These are phyloP conservation scores for Pogonus chalceus DNA, from an alignment of 1,140 invertebrate species.

Conservation along the genomic window DNA sequence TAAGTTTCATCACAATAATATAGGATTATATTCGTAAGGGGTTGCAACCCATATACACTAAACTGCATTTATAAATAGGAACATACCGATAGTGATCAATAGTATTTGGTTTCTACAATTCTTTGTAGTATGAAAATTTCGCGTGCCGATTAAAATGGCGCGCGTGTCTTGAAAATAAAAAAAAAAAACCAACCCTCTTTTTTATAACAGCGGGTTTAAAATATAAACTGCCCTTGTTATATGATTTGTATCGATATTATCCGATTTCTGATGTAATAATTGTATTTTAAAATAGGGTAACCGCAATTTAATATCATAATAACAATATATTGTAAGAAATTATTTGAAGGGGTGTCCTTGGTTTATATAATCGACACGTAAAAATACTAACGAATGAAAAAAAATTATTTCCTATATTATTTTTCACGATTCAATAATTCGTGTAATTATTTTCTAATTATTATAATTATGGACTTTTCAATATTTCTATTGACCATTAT, in stretches of 20 bases:
- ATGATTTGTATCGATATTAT: constrained; percentile 1
- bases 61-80: not conserved
- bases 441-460: no score
- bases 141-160: not conserved
- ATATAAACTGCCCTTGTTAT: not conserved
- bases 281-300: not conserved
- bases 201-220: not conserved
- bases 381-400: no score
- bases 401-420: no score
- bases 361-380: no score
- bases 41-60: not conserved
- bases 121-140: not conserved
- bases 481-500: no score
- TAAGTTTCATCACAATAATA: not conserved
- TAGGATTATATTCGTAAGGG: not conserved
- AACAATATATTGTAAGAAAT: not conserved
- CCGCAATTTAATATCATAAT: not conserved
- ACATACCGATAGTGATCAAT: not conserved
- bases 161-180: not conserved
- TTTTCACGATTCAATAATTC: no score
- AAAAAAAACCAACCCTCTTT: not conserved
- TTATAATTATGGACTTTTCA: no score
- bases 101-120: not conserved
- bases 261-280: not conserved
- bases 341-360: no score